Percentiles rank a stretch among this genome's conserved stretches.
Conservation (phyloP, 2,797 vertebrate species). For the Rallus crepitans region DNA sequence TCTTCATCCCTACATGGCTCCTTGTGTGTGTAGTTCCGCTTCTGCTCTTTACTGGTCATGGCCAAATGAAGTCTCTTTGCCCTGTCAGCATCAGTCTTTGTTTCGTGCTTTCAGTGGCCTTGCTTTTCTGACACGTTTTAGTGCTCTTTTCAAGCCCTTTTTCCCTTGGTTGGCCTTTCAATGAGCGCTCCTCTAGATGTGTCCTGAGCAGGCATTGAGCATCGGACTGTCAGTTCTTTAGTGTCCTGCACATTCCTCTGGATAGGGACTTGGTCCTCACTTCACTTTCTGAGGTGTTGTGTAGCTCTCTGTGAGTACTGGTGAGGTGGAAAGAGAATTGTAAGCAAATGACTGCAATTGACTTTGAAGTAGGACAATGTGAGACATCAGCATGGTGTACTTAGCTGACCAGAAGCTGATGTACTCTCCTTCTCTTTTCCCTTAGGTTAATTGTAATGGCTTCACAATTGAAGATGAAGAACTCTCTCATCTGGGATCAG, state of each 20-base stretch:
- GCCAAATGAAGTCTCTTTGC: not conserved
- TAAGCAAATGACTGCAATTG: not conserved
- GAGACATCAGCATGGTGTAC: not conserved
- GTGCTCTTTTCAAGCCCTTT: not conserved
- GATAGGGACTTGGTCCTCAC: not conserved
- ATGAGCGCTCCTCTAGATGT: not conserved
- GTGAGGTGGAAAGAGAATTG: not conserved
- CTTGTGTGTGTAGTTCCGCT: not conserved
- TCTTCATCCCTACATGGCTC: not conserved
- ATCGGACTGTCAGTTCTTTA: not conserved
- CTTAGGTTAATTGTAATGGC: conserved; percentile 95
- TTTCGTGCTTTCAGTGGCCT: not conserved
- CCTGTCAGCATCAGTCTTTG: not conserved
- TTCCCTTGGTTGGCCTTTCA: not conserved
- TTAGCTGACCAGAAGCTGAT: not conserved
- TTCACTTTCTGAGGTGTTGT: not conserved
- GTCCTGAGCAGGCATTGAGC: not conserved
- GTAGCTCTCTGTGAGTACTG: not conserved
- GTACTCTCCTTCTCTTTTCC: not conserved
- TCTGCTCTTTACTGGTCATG: not conserved
- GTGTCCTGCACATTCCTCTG: not conserved
- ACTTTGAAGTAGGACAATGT: not conserved
- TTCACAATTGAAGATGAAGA: conserved; percentile 98
- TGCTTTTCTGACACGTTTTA: not conserved
- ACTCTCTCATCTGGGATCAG: conserved; percentile 93